Percentiles rank a stretch among this genome's conserved stretches.
These are phyloP conservation scores for Chrysogorgia sp. DNA, from an alignment of 92 coral and sea anemone species.

Conservation along the genomic window DNA sequence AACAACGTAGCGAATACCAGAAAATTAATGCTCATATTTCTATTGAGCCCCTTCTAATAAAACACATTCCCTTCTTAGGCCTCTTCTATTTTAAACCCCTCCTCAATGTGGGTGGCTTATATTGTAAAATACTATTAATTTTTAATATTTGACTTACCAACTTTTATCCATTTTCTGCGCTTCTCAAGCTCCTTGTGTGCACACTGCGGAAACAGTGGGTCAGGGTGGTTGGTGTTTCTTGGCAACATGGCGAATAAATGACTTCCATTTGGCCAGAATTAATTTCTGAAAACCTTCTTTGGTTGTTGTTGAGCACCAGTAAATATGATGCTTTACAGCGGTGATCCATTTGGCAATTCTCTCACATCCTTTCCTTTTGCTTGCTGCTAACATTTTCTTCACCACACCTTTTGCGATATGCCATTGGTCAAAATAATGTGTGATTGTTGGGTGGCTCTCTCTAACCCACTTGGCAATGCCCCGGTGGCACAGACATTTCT, in stretches of 20 bases:
- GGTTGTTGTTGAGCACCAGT: slow-evolving; percentile 35
- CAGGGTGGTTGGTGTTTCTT: slow-evolving; percentile 55
- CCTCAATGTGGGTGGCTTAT: no score
- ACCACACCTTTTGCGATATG: slow-evolving; percentile 19
- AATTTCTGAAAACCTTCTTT: slow-evolving; percentile 50
- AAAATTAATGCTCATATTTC: no score
- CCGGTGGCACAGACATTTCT: not conserved
- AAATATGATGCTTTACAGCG: slow-evolving; percentile 10
- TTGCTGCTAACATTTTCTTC: slow-evolving; percentile 9
- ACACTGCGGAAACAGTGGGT: slow-evolving; percentile 39
- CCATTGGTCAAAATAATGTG: slow-evolving; percentile 11
- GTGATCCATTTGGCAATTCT: slow-evolving; percentile 5
- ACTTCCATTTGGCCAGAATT: slow-evolving; percentile 58
- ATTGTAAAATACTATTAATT: slow-evolving; percentile 13
- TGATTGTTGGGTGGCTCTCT: slow-evolving; percentile 9
- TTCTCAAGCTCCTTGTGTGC: slow-evolving; percentile 43
- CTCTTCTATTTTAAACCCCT: no score
- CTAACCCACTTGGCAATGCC: slow-evolving; percentile 5
- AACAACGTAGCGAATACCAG: no score
- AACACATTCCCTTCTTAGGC: no score
- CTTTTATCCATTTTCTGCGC: slow-evolving; percentile 47
- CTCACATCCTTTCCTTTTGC: slow-evolving; percentile 23
- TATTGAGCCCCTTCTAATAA: no score
- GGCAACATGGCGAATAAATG: slow-evolving; percentile 49
- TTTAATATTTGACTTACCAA: slow-evolving; percentile 24